Base-by-base conservation (phyloP, 1,140 invertebrate genomes). In the Pogonus chalceus region DNA sequence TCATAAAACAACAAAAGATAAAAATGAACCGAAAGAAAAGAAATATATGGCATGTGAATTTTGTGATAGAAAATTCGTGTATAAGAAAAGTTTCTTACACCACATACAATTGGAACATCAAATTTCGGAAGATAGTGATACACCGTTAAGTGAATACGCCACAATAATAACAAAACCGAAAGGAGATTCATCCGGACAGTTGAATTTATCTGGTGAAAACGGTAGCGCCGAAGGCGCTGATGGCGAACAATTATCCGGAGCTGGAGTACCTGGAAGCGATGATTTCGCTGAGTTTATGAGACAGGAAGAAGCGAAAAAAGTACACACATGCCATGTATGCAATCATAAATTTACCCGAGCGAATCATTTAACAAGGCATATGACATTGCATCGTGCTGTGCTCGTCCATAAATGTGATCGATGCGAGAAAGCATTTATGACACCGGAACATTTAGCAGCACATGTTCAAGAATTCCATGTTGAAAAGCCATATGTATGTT, bases 381-480 rank as follows among this genome's bases (percentile, higher is more conserved):
- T 70, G 68, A 65, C 62, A 1, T 47, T 69, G 18, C 68, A 70
- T 59, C 50, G 65, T 20, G 60, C 62, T 21, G 54, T 70, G 18
- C 55, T 70, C 18, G 58, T 62, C 20, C 64, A 69, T 55, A 69
- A 67, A 58, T 70, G 68, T 56, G 62, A 67, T 31, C 53, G 53
- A 37, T 69, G 68, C 31, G 65, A 65, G 24, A 65, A 69, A 56
- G 62, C 69, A 7, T 72, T 67, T 52, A 63, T 61, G n/a, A 65
- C 61, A 2, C 58, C 62, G 20, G 67, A 68, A 20, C 55, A 65
- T 52, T 66, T 82, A 1, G 70, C 76, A 39, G 77, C 80, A 20
- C 81, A 84, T 62, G 71, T 79, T 18, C 68, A 80, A 55, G 73
- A 78, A 53, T 79, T 82, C 60, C 82, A 81, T 35, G 79, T 79